A percentile compares a stretch with the other conserved stretches of the same genome.
Conservation (phyloP, 2,888 invertebrate species). For the Agonopterix alstromeriana region DNA sequence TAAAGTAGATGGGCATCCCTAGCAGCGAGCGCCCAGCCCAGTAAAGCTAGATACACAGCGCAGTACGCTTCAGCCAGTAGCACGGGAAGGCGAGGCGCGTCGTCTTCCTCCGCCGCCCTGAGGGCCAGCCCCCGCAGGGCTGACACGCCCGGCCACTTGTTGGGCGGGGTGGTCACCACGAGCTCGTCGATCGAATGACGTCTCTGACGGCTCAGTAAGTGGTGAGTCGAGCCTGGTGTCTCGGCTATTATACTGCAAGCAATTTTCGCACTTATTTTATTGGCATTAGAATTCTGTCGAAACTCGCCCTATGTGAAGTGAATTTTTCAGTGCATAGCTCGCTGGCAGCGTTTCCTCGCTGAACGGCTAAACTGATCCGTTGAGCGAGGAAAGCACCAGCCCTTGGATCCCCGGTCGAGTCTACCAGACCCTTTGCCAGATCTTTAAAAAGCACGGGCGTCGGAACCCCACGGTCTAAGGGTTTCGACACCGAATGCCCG, state of each 20-base stretch:
- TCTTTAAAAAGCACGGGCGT: too few species aligned
- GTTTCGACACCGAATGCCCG: too few species aligned
- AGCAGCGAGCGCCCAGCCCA: slow-evolving; percentile 94
- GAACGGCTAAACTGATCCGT: too few species aligned
- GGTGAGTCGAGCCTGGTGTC: slow-evolving; percentile 68
- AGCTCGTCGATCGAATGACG: slow-evolving; percentile 88
- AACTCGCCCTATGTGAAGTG: too few species aligned
- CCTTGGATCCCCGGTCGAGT: too few species aligned
- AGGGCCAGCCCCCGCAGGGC: slow-evolving; percentile 93
- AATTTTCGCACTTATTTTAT: too few species aligned
- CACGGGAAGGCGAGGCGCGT: slow-evolving; percentile 93
- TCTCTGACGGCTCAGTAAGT: slow-evolving; percentile 83
- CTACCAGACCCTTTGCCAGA: too few species aligned
- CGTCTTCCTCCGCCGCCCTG: slow-evolving; percentile 95
- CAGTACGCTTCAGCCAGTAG: slow-evolving; percentile 95
- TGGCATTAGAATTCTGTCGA: too few species aligned
- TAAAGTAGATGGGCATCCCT: slow-evolving; percentile 96
- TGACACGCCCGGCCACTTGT: slow-evolving; percentile 96
- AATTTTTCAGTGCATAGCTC: too few species aligned
- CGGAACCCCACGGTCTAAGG: too few species aligned
- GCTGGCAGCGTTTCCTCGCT: too few species aligned
- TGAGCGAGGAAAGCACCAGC: too few species aligned
- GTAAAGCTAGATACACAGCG: slow-evolving; percentile 93
- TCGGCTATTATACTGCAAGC: slow-evolving; percentile 54
- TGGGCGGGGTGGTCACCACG: slow-evolving; percentile 86